Evolutionary conservation across 92 coral and sea anemone species (phyloP), one percentile per base, ranked within the genome.

Genomic region (Paramuricea clavata): DNA sequence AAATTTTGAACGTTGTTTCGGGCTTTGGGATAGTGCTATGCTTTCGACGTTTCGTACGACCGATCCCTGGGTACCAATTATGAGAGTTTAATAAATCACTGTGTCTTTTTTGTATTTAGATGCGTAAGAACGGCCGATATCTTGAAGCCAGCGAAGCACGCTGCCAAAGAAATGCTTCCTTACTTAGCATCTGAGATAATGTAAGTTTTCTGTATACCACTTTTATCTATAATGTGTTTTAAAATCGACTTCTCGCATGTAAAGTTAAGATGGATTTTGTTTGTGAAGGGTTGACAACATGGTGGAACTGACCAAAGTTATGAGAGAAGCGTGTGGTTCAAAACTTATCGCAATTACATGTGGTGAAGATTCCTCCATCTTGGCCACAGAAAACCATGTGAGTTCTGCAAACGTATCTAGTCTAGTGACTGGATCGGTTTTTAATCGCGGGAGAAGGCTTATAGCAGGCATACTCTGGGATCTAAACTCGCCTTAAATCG

Each of bases 81-180:
- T 67, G 17, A n/a, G n/a, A n/a, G n/a, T n/a, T n/a, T 34, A 39
- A 31, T 17, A 69, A 4, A 2, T 23, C 5, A 12, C 36, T 3
- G 0, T 23, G 21, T 12, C 36, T 44, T 0, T 41, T 44, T 2
- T 72, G 12, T 74, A 3, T 79, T 22, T 61, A 79, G 84, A 60
- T 79, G 84, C 27, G 84, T 79, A n/a, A 60, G 47, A 79, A 59
- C 44, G 72, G 84, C 84, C 1, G 84, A 79, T 39, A 42, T 79
- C 21, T 67, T 79, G 10, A 79, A 79, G n/a, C 84, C 84, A 60
- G 84, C 84, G 17, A 79, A 79, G 26, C 84, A 79, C 32, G 84
- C 84, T 23, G 84, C 84, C 6, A 41, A 27, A 42, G 84, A 79
- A 41, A 33, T 79, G 84, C 50, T 79, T 61, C 67, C 72, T 19